Evolutionary conservation across 2,888 invertebrate genomes (phyloP).

Genomic region (Trilocha varians): DNA sequence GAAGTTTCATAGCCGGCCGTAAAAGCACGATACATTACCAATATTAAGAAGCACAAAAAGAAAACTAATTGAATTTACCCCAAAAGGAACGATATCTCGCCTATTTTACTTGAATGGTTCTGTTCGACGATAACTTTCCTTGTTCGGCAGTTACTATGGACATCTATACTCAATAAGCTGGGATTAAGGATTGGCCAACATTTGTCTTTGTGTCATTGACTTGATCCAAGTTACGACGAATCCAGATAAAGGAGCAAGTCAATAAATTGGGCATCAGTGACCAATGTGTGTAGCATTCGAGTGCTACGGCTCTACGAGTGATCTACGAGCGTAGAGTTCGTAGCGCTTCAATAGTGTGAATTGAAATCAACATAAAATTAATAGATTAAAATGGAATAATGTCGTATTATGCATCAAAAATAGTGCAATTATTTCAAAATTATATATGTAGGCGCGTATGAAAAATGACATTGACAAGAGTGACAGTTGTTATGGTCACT

Average conservation of each 20-base stretch:
- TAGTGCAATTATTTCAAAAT: no score
- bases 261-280: conserved; percentile 6
- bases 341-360: no score
- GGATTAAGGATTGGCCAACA: background rate
- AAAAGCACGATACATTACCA: conserved; percentile 6
- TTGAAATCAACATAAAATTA: no score
- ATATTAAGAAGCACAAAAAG: conserved; percentile 6
- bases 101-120: conserved; percentile 2
- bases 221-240: background rate
- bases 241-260: conserved; percentile 5
- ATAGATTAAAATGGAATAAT: no score
- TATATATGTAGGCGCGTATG: no score
- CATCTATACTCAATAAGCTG: background rate
- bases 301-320: background rate
- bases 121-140: conserved; percentile 2
- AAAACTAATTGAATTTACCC: conserved; percentile 5
- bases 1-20: conserved; percentile 6
- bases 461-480: no score
- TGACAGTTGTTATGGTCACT: no score
- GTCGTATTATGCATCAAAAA: no score
- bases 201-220: background rate
- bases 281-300: conserved; percentile 4
- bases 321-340: conserved; percentile 1
- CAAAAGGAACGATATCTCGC: conserved; percentile 1
- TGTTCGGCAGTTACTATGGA: conserved; percentile 1